phyloP scores from a whole-genome alignment of 2,797 vertebrate species.

The Hapalemur alaotrensis region DNA sequence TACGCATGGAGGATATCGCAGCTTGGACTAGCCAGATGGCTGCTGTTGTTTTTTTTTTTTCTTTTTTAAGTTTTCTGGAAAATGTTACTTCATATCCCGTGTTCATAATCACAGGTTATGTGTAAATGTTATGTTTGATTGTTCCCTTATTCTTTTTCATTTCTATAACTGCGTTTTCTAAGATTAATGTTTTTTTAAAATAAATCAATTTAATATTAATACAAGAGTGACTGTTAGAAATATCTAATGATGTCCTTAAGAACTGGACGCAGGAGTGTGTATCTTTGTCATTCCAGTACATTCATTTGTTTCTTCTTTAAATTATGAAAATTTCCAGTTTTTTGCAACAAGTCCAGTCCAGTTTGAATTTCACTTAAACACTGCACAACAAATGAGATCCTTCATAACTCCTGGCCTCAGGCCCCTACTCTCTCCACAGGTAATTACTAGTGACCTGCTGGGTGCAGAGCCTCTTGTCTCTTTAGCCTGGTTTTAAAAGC shows the following conservation, averaged over 20 bases:
- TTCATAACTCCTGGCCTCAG: not conserved
- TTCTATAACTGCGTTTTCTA: not conserved
- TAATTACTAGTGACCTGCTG: not conserved
- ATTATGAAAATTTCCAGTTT: not conserved
- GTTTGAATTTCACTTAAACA: not conserved
- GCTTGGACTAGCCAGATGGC: constrained; percentile 30
- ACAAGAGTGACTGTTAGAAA: not conserved
- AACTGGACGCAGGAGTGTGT: not conserved
- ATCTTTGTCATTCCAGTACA: accelerated
- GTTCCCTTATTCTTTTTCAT: not conserved
- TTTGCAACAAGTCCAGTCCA: not conserved
- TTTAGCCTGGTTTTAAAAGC: not conserved
- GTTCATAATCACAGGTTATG: not conserved
- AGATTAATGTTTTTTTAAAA: constrained; percentile 16
- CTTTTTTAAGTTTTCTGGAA: constrained; percentile 5
- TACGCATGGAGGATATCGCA: not conserved
- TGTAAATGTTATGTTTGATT: not conserved
- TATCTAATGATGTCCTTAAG: not conserved
- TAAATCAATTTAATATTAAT: not conserved
- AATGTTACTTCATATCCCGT: not conserved
- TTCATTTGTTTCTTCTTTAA: not conserved
- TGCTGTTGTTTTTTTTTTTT: not conserved
- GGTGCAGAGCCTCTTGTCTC: not conserved
- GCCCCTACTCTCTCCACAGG: not conserved
- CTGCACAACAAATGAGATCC: not conserved